Conservation (phyloP, 2,113 vertebrate species). For the Leuciscus idus region DNA sequence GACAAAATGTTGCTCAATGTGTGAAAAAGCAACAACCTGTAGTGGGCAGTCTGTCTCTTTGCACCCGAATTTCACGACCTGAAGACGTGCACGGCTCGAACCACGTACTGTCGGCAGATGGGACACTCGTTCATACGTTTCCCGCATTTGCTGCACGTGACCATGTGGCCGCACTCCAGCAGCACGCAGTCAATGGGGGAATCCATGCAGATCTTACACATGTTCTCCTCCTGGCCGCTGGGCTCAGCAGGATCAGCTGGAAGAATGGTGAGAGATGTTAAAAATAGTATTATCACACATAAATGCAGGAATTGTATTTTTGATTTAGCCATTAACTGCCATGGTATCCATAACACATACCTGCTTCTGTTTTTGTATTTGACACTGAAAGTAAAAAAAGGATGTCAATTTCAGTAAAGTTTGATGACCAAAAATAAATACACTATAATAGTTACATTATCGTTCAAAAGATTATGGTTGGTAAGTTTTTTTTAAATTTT, state of each 20-base stretch:
- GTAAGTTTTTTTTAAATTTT: neutral
- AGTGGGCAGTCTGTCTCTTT: neutral
- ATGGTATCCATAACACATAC: slow-evolving; percentile 20
- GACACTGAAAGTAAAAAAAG: slow-evolving; percentile 54
- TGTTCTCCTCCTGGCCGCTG: slow-evolving; percentile 78
- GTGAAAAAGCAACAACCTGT: slow-evolving; percentile 37
- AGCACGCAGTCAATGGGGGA: slow-evolving; percentile 87
- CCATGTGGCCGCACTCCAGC: slow-evolving; percentile 90
- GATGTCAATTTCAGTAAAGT: neutral
- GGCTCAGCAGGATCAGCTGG: slow-evolving; percentile 64
- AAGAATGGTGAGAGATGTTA: neutral
- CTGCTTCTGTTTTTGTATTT: slow-evolving; percentile 53
- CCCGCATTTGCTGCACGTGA: slow-evolving; percentile 90
- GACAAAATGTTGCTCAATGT: neutral
- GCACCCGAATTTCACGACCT: slow-evolving; percentile 72
- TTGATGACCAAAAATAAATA: neutral
- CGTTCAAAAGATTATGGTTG: neutral
- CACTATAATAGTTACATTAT: neutral
- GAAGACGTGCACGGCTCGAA: slow-evolving; percentile 88
- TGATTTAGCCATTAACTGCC: neutral
- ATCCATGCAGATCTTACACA: slow-evolving; percentile 92
- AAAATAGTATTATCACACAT: neutral
- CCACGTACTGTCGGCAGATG: slow-evolving; percentile 88
- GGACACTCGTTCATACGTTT: slow-evolving; percentile 91
- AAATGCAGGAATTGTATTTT: neutral